phyloP scores from a whole-genome alignment of 2,888 invertebrate genomes.

The Malacosoma neustria region DNA sequence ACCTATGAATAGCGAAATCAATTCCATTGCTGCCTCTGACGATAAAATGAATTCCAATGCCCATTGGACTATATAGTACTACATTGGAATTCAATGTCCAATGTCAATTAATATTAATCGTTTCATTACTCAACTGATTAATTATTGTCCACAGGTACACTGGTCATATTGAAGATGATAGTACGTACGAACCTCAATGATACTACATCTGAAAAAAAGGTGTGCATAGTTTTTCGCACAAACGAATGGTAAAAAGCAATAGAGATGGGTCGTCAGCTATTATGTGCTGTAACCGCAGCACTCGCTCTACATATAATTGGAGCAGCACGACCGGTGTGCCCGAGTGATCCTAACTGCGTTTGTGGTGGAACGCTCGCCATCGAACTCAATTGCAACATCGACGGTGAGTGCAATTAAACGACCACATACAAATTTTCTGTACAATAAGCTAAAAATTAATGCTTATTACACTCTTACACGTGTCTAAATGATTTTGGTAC shows the following conservation, averaged over 20 bases:
- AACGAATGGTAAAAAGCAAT: constrained; percentile 17
- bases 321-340: constrained; percentile 50
- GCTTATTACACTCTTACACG: not conserved
- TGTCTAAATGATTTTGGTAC: constrained; percentile 2
- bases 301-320: constrained; percentile 54
- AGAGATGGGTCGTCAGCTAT: constrained; percentile 45
- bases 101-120: no score
- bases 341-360: constrained; percentile 65
- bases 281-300: constrained; percentile 41
- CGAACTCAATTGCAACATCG: constrained; percentile 66
- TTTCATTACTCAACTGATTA: constrained; percentile 12
- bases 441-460: constrained; percentile 8
- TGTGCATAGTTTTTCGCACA: constrained; percentile 23
- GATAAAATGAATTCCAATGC: constrained; percentile 23
- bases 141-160: constrained; percentile 31
- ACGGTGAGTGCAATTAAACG: constrained; percentile 55
- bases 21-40: constrained; percentile 26
- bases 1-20: constrained; percentile 46
- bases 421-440: constrained; percentile 24
- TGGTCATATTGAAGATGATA: constrained; percentile 19
- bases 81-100: no score
- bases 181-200: constrained; percentile 14
- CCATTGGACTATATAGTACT: constrained; percentile 17
- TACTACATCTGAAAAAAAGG: constrained; percentile 15
- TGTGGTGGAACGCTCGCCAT: constrained; percentile 60